Evolutionary conservation across 2,888 invertebrate species (phyloP).

Genomic region (Teleiodes luculella): DNA sequence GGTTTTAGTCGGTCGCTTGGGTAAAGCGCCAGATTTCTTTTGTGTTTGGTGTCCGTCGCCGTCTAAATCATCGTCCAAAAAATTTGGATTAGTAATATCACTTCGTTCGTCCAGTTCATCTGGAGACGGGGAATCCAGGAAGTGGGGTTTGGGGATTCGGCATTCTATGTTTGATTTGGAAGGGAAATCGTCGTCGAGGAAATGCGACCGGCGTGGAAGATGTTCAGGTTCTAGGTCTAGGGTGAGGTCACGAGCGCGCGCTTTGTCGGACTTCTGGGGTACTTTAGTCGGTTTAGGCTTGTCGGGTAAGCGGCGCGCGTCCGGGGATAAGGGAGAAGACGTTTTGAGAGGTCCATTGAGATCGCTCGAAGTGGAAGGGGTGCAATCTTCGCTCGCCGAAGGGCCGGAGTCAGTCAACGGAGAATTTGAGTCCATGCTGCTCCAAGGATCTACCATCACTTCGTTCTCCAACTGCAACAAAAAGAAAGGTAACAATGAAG

Average conservation of each 20-base stretch:
- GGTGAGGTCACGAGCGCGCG: constrained; percentile 64
- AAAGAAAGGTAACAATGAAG: constrained; percentile 17
- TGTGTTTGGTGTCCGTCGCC: constrained; percentile 62
- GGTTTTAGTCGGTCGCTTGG: constrained; percentile 57
- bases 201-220: constrained; percentile 77
- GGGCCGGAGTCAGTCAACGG: constrained; percentile 75
- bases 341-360: constrained; percentile 46
- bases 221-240: constrained; percentile 59
- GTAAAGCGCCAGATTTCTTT: constrained; percentile 65
- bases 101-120: constrained; percentile 73
- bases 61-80: constrained; percentile 67
- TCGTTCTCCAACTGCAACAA: constrained; percentile 79
- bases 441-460: constrained; percentile 77
- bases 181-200: constrained; percentile 81
- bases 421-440: constrained; percentile 77
- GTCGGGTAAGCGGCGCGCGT: constrained; percentile 57
- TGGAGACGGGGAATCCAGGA: constrained; percentile 72
- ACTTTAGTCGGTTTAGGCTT: constrained; percentile 54
- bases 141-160: constrained; percentile 75
- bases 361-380: constrained; percentile 69
- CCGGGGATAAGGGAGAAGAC: constrained; percentile 51
- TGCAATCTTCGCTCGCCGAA: constrained; percentile 73
- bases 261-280: constrained; percentile 44
- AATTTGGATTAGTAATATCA: constrained; percentile 72
- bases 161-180: constrained; percentile 74